Base-by-base conservation (phyloP, 2,113 vertebrate species). In the Carassius gibelio region DNA sequence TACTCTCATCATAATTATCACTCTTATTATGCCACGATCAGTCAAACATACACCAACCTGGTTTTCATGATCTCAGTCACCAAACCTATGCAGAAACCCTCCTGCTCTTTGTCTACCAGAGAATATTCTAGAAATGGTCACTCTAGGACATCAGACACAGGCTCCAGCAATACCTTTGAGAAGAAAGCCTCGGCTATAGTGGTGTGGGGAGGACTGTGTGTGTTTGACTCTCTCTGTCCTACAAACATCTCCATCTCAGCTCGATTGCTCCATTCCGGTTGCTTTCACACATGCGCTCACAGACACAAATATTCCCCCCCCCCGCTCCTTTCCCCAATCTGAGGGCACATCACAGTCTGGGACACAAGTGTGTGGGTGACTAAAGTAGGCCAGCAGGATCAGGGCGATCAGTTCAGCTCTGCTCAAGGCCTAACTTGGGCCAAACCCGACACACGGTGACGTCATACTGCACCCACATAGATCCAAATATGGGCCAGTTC, bases 61-160 rank as follows among this genome's bases (percentile, higher is more conserved):
- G 34, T 38, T 83, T 36, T 42, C 66, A 34, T 72, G 30, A 82
- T 52, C 81, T 81, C 42, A 2, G 79, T 81, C 61, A 30, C 38
- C 79, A 34, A 23, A 69, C 23, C 79, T 81, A 81, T 34, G 19
- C 26, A 48, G n/a, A 81, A 30, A 34, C 38, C 68, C 77, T 21
- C 74, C 36, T 79, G 75, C 30, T 55, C 75, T 84, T 19, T 64
- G 13, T 66, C 61, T 52, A 84, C 26, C 76, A 74, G 55, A 86
- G 57, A 86, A 57, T 38, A 69, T 86, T 86, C 80, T 30, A 74
- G 72, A 84, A 75, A 88, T 79, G 68, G 75, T 80, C 66, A 82
- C 81, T 89, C 59, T 78, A 88, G 72, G 78, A 82, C 78, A 82
- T 77, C 88, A 84, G 34, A 69, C 4, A 17, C 89, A 92, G 90